Evolutionary conservation across 2,888 invertebrate species (phyloP).

Genomic region (Noctua comes): DNA sequence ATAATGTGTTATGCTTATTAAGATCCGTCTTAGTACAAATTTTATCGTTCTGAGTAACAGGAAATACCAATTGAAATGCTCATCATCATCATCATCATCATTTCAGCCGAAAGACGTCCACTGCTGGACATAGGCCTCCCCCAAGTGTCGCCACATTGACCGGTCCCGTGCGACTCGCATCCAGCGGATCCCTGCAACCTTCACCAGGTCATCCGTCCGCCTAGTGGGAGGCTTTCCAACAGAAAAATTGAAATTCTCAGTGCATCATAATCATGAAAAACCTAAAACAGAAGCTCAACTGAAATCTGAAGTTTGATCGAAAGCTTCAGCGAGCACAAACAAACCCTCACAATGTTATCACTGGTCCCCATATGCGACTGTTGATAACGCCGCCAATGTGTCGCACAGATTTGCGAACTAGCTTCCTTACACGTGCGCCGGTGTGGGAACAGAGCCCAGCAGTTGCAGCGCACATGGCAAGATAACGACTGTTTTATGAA

Average conservation of each 20-base stretch:
- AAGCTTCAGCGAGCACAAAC: slow-evolving; percentile 19
- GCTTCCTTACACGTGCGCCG: slow-evolving; percentile 85
- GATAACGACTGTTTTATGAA: slow-evolving; percentile 84
- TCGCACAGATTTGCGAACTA: slow-evolving; percentile 86
- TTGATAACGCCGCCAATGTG: slow-evolving; percentile 82
- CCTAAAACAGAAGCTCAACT: background rate
- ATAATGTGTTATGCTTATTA: background rate
- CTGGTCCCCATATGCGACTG: slow-evolving; percentile 67
- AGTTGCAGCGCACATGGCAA: slow-evolving; percentile 81
- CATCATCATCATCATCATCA: no score
- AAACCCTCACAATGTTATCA: slow-evolving; percentile 67
- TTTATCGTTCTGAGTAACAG: background rate
- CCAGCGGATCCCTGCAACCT: no score
- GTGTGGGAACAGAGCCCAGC: slow-evolving; percentile 74
- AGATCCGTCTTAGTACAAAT: background rate
- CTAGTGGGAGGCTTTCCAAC: no score
- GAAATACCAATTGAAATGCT: background rate
- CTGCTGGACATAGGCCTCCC: no score
- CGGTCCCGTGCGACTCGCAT: no score
- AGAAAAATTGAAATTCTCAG: background rate
- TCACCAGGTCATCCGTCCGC: no score
- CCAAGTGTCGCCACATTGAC: no score
- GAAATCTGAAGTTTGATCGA: background rate
- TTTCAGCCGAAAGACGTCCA: no score
- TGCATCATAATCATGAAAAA: background rate